Conservation (phyloP, 2,113 vertebrate genomes). For the Dendropsophus ebraccatus region DNA sequence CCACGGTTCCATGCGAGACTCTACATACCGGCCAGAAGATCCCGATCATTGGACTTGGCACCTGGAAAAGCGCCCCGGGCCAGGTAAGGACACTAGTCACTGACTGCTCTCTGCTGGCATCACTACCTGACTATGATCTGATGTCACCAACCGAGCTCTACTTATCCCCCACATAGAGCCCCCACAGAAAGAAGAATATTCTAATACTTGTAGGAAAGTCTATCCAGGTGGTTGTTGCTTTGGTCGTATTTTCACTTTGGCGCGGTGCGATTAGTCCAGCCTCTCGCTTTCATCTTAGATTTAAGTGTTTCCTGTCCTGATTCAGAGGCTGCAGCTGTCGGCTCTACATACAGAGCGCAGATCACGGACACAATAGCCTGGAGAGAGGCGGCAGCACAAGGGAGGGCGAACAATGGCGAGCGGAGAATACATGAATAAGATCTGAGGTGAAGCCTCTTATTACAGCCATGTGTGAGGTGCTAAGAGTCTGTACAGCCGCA, state of each 20-base stretch:
- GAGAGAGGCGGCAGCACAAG: not conserved
- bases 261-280: not conserved
- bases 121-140: too few species aligned
- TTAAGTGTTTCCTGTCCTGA: not conserved
- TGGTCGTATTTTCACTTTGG: not conserved
- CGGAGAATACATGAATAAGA: not conserved
- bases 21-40: slow-evolving; percentile 92
- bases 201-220: not conserved
- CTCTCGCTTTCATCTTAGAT: slow-evolving; percentile 4
- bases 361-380: not conserved
- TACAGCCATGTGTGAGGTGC: not conserved
- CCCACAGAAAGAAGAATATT: too few species aligned
- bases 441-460: not conserved
- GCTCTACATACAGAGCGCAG: not conserved
- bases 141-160: too few species aligned
- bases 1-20: slow-evolving; percentile 72
- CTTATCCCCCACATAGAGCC: too few species aligned
- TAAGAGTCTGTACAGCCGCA: not conserved
- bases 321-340: not conserved
- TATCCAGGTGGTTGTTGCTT: not conserved
- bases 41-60: slow-evolving; percentile 92
- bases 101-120: too few species aligned
- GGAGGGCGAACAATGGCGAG: not conserved
- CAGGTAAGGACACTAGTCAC: slow-evolving; percentile 74
- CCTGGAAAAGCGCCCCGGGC: slow-evolving; percentile 93